Evolutionary conservation across 2,888 invertebrate genomes (phyloP), one percentile per base, ranked within the genome.

Genomic region (Drosophila kambysellisi): DNA sequence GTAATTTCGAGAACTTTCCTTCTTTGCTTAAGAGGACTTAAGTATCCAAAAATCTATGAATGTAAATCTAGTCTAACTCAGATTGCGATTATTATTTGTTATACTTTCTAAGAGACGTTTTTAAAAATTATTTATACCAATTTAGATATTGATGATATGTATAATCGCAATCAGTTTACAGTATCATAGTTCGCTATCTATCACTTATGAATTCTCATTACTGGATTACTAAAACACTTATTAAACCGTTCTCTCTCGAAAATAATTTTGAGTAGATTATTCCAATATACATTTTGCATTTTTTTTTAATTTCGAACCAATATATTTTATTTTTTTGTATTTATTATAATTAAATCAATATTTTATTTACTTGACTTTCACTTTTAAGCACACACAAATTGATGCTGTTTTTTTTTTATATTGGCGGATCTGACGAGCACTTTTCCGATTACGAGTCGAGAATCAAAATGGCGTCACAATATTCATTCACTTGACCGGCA

Each of bases 321-420:
- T 20, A 20, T 9, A 25, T n/a, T 68, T 30, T 15, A 39, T 15
- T 50, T 29, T 48, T 25, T n/a, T 6, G 25, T 37, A 37, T 29
- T 48, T 20, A 29, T 15, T 43, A 15, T 15, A 11, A 32, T 51
- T 9, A 9, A 17, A n/a, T 61, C 3, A 35, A 20, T 37, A 39
- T 62, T 60, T 58, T 9, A 52, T 56, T 66, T 50, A 51, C 48
- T 76, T 43, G 15, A 57, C 60, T 67, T 72, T 76, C 72, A 67
- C 71, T 67, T 76, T 60, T 39, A 7, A 32, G 3, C 15, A n/a
- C 58, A 59, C n/a, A 30, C n/a, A 61, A 41, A 43, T 15, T 58
- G 11, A 46, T 61, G 54, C 37, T 61, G 48, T 20, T 57, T 43
- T 43, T 8, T 15, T 30, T 57, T 57, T 52, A 68, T n/a, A 65